A percentile compares a stretch with the other conserved stretches of the same genome.
phyloP scores from a whole-genome alignment of 2,113 vertebrate genomes.

The Chaetodon auriga region DNA sequence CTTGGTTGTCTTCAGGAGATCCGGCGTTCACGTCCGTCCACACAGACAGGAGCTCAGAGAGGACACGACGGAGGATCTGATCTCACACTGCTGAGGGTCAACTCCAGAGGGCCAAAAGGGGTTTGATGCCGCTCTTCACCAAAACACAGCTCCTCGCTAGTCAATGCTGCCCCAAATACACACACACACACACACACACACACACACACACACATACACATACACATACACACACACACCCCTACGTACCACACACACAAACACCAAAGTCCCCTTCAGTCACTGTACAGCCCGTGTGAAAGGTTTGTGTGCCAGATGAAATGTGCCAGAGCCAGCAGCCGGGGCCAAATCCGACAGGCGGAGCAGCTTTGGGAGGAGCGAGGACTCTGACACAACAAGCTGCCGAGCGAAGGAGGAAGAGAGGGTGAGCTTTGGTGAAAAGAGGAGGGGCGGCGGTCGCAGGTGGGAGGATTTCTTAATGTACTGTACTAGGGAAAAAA shows the following conservation, averaged over 20 bases:
- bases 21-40: constrained; percentile 14
- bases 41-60: constrained; percentile 30
- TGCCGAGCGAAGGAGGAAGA: constrained; percentile 72
- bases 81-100: constrained; percentile 41
- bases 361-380: constrained; percentile 65
- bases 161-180: constrained; percentile 66
- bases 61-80: constrained; percentile 48
- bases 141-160: constrained; percentile 65
- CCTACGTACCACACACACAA: constrained; percentile 30
- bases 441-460: constrained; percentile 41
- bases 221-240: constrained; percentile 24
- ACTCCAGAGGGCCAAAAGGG: constrained; percentile 22
- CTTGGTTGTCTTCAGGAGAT: constrained; percentile 14
- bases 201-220: constrained; percentile 9
- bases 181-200: constrained; percentile 32
- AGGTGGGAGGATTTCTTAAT: constrained; percentile 53
- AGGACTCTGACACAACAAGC: constrained; percentile 75
- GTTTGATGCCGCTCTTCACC: constrained; percentile 44
- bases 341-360: constrained; percentile 46
- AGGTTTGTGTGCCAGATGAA: constrained; percentile 66
- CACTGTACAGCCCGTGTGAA: constrained; percentile 58
- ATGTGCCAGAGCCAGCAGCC: constrained; percentile 60
- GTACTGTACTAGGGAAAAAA: constrained; percentile 29
- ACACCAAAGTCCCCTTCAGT: constrained; percentile 60
- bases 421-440: constrained; percentile 73